A percentile compares a stretch with the other conserved stretches of the same genome.
Conservation (phyloP, 2,797 vertebrate species). For the Siniperca obscura region DNA sequence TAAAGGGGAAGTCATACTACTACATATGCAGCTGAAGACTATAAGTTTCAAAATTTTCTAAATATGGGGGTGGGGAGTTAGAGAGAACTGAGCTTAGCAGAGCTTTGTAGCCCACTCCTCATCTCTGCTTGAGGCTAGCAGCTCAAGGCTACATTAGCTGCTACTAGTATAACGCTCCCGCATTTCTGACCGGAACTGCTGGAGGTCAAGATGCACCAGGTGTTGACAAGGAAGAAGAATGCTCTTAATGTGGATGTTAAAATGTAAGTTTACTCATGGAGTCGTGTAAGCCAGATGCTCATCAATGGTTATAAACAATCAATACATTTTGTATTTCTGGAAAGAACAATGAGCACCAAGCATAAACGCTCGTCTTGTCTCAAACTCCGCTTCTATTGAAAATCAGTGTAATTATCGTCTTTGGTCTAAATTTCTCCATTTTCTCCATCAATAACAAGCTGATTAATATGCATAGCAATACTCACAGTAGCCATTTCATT, state of each 20-base stretch:
- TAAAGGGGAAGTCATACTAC: no score
- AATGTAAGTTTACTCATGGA: not conserved
- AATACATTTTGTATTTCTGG: not conserved
- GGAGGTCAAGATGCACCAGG: no score
- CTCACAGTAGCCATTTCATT: conserved; percentile 46
- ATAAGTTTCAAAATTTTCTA: no score
- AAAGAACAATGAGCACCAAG: not conserved
- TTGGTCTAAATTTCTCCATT: conserved; percentile 14
- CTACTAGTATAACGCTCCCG: no score
- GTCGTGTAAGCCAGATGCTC: not conserved
- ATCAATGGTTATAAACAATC: not conserved
- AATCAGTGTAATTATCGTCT: conserved; percentile 1
- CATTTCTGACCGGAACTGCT: no score
- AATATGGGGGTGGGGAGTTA: no score
- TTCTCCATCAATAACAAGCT: conserved; percentile 42
- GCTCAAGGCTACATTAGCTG: not conserved
- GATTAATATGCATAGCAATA: conserved; percentile 51
- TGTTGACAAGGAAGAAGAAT: not conserved
- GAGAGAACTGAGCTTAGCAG: no score
- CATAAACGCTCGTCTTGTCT: not conserved
- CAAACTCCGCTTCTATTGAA: not conserved
- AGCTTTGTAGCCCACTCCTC: no score
- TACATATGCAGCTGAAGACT: no score
- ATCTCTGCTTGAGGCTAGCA: no score
- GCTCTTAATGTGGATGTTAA: not conserved